These are phyloP conservation scores for Homalodisca vitripennis DNA, from an alignment of 1,140 invertebrate species.

Conservation along the genomic window DNA sequence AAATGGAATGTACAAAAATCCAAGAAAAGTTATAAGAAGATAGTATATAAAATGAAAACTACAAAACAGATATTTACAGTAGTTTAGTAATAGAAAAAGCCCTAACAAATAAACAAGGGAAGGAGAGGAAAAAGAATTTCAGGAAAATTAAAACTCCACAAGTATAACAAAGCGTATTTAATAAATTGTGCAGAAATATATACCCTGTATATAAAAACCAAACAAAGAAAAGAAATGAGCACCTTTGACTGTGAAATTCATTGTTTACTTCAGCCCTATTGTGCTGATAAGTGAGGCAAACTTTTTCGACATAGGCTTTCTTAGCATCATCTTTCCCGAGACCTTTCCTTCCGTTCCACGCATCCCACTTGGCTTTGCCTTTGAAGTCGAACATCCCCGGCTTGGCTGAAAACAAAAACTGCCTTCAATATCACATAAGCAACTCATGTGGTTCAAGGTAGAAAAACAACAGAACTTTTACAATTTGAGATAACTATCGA, in stretches of 20 bases:
- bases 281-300: not conserved
- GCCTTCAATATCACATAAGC: too few relatives aligned
- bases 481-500: not conserved
- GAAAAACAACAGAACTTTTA: too few relatives aligned
- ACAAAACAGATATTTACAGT: too few relatives aligned
- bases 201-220: conserved; percentile 1
- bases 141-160: conserved; percentile 4
- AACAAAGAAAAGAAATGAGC: not conserved
- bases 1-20: too few relatives aligned
- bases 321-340: conserved; percentile 58
- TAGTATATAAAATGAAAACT: too few relatives aligned
- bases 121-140: too few relatives aligned
- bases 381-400: conserved; percentile 70
- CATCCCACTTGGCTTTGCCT: conserved; percentile 74
- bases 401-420: conserved; percentile 45
- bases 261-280: conserved; percentile 7
- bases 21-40: too few relatives aligned
- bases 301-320: conserved; percentile 54
- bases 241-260: not conserved
- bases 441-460: too few relatives aligned
- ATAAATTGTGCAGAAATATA: not conserved
- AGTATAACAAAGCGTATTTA: not conserved
- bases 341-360: conserved; percentile 66
- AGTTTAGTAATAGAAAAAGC: too few relatives aligned
- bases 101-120: too few relatives aligned